Percentiles rank a stretch among this genome's conserved stretches.
These are phyloP conservation scores for Laothoe populi DNA, from an alignment of 2,888 invertebrate genomes.

Conservation along the genomic window DNA sequence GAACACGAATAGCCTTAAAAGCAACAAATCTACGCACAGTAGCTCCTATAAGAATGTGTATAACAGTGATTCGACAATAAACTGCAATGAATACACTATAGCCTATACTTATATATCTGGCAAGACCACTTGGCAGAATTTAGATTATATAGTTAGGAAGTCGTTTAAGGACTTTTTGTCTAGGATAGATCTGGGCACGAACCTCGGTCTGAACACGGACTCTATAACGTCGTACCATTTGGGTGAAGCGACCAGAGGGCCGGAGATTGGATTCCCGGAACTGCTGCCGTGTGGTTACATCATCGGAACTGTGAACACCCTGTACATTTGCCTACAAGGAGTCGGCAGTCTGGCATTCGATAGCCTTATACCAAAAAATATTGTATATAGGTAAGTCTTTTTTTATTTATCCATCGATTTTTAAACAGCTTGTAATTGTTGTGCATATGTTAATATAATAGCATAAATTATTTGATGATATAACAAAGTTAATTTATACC, in stretches of 20 bases:
- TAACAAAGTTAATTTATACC: neutral
- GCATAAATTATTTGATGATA: neutral
- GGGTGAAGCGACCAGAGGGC: constrained; percentile 93
- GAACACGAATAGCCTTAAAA: constrained; percentile 82
- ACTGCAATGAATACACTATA: constrained; percentile 91
- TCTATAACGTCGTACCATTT: constrained; percentile 97
- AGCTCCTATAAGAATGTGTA: constrained; percentile 80
- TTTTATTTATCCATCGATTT: neutral
- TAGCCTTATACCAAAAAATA: constrained; percentile 97
- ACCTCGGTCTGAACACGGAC: constrained; percentile 92
- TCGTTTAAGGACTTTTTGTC: constrained; percentile 97
- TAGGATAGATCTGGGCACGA: constrained; percentile 96
- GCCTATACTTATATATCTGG: constrained; percentile 96
- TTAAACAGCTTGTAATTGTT: no score
- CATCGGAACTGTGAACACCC: constrained; percentile 93
- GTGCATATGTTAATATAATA: no score
- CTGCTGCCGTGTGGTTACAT: constrained; percentile 97
- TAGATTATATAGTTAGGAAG: constrained; percentile 95
- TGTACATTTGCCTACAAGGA: constrained; percentile 95
- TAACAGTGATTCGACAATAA: constrained; percentile 81
- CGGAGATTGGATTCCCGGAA: constrained; percentile 93
- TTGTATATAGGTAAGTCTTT: constrained; percentile 91
- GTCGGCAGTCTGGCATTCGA: constrained; percentile 96
- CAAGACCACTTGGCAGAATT: constrained; percentile 97
- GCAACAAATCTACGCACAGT: constrained; percentile 84